Percentiles rank a stretch among this genome's conserved stretches.
Evolutionary conservation across 2,888 invertebrate species (phyloP).

Genomic region (Caenorhabditis imperialis): DNA sequence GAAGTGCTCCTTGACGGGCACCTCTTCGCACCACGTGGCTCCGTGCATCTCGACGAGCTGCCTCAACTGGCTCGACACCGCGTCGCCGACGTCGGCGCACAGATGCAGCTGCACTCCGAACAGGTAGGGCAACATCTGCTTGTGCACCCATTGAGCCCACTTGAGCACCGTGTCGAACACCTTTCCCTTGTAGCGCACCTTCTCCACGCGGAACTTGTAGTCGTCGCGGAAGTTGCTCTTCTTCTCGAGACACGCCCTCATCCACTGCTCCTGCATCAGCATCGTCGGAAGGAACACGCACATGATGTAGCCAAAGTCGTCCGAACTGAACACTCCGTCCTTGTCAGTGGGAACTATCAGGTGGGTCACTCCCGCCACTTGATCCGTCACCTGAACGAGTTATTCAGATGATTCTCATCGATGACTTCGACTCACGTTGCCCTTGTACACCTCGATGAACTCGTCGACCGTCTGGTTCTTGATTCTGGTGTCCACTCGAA

Average conservation of each 20-base stretch:
- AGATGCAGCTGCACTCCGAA: constrained; percentile 19
- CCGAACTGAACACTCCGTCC: constrained; percentile 12
- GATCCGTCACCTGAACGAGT: constrained; percentile 15
- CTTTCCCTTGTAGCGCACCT: constrained; percentile 15
- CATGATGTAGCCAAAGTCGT: constrained; percentile 28
- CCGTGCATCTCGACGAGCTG: constrained; percentile 25
- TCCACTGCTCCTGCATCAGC: constrained; percentile 26
- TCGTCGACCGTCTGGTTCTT: neutral
- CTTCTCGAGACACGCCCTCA: constrained; percentile 12
- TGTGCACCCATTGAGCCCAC: constrained; percentile 30
- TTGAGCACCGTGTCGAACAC: constrained; percentile 11
- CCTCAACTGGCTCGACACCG: constrained; percentile 5
- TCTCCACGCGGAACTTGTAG: constrained; percentile 24
- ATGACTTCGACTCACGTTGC: constrained; percentile 9
- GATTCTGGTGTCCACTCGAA: constrained; percentile 12
- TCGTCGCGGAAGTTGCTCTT: constrained; percentile 23
- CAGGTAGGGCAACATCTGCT: constrained; percentile 16
- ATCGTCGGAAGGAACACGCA: constrained; percentile 25
- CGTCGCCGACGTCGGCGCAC: neutral
- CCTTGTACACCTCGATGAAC: constrained; percentile 9
- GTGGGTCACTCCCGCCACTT: constrained; percentile 23
- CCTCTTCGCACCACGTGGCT: constrained; percentile 5
- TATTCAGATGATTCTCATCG: neutral
- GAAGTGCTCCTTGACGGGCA: constrained; percentile 12
- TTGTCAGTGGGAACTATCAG: constrained; percentile 5